Evolutionary conservation across 2,888 invertebrate species (phyloP).

Genomic region (Caradrina kadenii): DNA sequence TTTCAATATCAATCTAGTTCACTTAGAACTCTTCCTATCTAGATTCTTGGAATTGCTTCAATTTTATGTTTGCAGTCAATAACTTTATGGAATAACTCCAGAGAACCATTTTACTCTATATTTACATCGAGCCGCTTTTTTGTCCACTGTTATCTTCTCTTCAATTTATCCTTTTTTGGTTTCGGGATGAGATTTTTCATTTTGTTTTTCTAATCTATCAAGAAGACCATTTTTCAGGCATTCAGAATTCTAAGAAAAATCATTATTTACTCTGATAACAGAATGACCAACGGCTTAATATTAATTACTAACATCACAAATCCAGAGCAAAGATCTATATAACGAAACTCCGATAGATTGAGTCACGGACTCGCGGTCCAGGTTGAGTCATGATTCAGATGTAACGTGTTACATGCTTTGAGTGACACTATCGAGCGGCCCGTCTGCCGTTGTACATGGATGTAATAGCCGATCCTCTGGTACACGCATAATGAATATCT

Average conservation of each 20-base stretch:
- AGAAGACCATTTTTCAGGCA: background rate
- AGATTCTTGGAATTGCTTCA: constrained; percentile 51
- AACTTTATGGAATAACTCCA: constrained; percentile 48
- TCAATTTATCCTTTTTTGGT: constrained; percentile 10
- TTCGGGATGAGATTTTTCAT: constrained; percentile 4
- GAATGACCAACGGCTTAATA: constrained; percentile 7
- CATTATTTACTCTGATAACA: background rate
- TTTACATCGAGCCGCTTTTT: constrained; percentile 12
- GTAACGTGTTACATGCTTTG: constrained; percentile 66
- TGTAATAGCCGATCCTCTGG: constrained; percentile 50
- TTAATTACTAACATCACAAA: constrained; percentile 27
- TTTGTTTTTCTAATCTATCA: background rate
- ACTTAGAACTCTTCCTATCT: constrained; percentile 59
- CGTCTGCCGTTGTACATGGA: constrained; percentile 57
- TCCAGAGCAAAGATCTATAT: constrained; percentile 37
- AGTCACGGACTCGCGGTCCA: constrained; percentile 59
- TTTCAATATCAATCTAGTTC: constrained; percentile 67
- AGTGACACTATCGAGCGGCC: constrained; percentile 71
- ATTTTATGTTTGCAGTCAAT: constrained; percentile 50
- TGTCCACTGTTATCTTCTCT: constrained; percentile 6
- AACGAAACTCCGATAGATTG: constrained; percentile 63
- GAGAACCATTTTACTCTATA: constrained; percentile 32
- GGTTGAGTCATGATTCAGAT: constrained; percentile 67
- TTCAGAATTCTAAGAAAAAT: constrained; percentile 1
- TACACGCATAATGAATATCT: constrained; percentile 48